These are phyloP conservation scores for Ariolimax columbianus DNA, from an alignment of 2,888 invertebrate species.

Conservation along the genomic window DNA sequence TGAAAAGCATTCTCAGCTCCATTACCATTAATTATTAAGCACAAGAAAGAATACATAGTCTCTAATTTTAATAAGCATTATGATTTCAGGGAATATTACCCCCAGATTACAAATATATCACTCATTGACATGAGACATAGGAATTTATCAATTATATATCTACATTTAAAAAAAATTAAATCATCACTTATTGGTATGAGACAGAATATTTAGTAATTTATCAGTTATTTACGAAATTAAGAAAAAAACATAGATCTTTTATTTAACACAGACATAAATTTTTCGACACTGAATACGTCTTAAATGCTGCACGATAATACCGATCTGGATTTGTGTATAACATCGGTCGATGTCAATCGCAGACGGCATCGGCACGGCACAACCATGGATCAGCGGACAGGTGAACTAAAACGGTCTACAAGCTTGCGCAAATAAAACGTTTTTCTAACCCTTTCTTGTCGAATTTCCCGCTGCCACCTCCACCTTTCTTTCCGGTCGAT, in stretches of 20 bases:
- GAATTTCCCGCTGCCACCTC: conserved; percentile 57
- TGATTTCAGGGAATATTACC: too few relatives aligned
- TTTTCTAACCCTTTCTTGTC: conserved; percentile 51
- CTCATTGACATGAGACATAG: too few relatives aligned
- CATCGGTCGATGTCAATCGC: conserved; percentile 48
- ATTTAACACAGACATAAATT: not conserved
- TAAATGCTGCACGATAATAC: conserved; percentile 43
- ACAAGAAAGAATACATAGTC: not conserved
- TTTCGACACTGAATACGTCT: conserved; percentile 44
- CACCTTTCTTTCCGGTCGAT: conserved; percentile 65
- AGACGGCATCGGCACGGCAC: conserved; percentile 52
- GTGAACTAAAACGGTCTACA: conserved; percentile 43
- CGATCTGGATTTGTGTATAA: conserved; percentile 42
- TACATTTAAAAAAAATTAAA: too few relatives aligned
- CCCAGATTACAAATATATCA: too few relatives aligned
- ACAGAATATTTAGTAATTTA: not conserved
- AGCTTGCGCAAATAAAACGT: conserved; percentile 45
- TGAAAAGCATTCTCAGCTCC: not conserved
- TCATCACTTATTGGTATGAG: not conserved
- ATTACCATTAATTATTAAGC: not conserved
- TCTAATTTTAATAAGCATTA: not conserved
- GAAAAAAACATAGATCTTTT: not conserved
- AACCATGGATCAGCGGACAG: conserved; percentile 52
- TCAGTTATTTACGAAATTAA: not conserved
- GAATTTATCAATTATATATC: too few relatives aligned